Conservation (phyloP, 2,797 vertebrate genomes). For the Peromyscus melanophrys region DNA sequence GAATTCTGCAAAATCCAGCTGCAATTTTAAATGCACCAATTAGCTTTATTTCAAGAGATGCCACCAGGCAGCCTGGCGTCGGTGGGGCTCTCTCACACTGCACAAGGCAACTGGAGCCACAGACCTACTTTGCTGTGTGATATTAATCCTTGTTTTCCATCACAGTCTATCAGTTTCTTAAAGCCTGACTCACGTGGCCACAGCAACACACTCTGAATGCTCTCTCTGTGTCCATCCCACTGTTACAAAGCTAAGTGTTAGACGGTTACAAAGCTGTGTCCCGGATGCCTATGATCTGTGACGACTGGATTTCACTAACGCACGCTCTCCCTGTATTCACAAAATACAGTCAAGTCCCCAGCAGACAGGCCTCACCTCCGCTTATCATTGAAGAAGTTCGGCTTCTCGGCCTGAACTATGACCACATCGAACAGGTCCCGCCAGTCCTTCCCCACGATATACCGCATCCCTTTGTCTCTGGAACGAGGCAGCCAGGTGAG, state of each 20-base stretch:
- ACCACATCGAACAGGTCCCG: slow-evolving; percentile 97
- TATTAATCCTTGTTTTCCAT: neutral
- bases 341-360: neutral
- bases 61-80: no score
- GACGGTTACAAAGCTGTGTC: neutral
- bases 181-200: neutral
- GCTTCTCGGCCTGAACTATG: slow-evolving; percentile 99
- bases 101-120: rapidly evolving
- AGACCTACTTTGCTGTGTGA: neutral
- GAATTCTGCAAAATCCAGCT: neutral
- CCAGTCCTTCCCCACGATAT: slow-evolving; percentile 98
- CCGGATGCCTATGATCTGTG: neutral
- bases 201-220: neutral
- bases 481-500: slow-evolving; percentile 72
- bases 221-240: neutral
- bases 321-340: neutral
- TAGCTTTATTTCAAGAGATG: neutral
- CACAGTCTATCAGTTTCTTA: neutral
- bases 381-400: slow-evolving; percentile 98
- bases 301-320: neutral
- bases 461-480: slow-evolving; percentile 97
- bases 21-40: neutral
- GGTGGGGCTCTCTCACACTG: neutral
- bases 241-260: neutral
- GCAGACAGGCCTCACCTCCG: slow-evolving; percentile 92